Percentiles rank a stretch among this genome's conserved stretches.
Conservation (phyloP, 2,113 vertebrate species). For the Crotalus horridus region DNA sequence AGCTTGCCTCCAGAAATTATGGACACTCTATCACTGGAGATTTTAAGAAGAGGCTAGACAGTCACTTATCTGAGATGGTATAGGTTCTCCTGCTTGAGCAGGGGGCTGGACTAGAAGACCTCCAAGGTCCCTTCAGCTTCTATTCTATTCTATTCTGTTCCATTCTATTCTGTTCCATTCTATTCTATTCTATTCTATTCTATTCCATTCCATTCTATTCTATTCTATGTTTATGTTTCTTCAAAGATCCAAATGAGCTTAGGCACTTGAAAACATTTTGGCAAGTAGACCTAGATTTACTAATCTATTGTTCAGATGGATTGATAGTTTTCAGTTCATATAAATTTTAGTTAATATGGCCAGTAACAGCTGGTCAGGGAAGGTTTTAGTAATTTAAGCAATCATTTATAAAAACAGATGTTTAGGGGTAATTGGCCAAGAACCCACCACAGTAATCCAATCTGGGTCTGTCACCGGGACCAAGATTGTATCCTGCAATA, state of each 20-base stretch:
- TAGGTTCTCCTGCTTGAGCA: too few species aligned
- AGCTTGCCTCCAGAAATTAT: too few species aligned
- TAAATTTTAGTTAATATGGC: background rate
- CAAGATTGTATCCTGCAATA: background rate
- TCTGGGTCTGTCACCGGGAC: background rate
- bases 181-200: too few species aligned
- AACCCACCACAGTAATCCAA: background rate
- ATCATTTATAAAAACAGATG: background rate
- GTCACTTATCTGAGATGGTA: too few species aligned
- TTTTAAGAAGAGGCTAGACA: too few species aligned
- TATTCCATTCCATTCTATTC: too few species aligned
- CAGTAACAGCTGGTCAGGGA: background rate
- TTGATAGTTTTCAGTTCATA: background rate
- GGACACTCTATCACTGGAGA: too few species aligned
- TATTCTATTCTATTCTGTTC: too few species aligned
- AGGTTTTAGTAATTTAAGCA: background rate
- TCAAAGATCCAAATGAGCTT: background rate
- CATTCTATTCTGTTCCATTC: too few species aligned
- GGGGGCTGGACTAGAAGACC: too few species aligned
- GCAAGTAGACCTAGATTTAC: background rate
- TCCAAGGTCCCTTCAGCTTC: too few species aligned
- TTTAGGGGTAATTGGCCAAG: background rate
- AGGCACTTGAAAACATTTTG: background rate
- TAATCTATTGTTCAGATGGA: background rate
- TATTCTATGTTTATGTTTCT: background rate